Percentiles rank a stretch among this genome's conserved stretches.
Conservation (phyloP, 2,888 invertebrate genomes). For the Epistrophe eligans region DNA sequence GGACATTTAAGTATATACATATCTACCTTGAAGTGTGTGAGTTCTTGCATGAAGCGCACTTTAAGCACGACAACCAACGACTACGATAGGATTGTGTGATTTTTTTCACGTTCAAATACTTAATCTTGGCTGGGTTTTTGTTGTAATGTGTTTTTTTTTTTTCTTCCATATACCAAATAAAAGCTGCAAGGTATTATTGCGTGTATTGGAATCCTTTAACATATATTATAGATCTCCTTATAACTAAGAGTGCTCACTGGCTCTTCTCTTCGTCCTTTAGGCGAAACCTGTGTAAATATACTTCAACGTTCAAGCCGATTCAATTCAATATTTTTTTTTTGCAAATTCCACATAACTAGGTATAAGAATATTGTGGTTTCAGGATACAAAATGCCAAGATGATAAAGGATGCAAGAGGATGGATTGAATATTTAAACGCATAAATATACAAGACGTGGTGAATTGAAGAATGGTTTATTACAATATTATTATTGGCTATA, state of each 20-base stretch:
- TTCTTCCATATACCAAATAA: background rate
- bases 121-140: background rate
- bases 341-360: background rate
- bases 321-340: background rate
- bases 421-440: background rate
- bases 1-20: conserved; percentile 1
- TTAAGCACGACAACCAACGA: background rate
- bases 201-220: conserved; percentile 18
- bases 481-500: no score
- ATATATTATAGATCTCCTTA: conserved; percentile 8
- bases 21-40: conserved; percentile 8
- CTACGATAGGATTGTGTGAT: background rate
- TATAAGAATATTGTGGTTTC: background rate
- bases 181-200: conserved; percentile 21
- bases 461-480: no score
- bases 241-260: conserved; percentile 4
- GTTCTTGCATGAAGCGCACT: conserved; percentile 15
- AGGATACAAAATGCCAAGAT: background rate
- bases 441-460: background rate
- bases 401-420: background rate
- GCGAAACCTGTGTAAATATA: conserved; percentile 3
- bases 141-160: background rate
- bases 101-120: background rate
- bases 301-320: background rate
- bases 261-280: background rate